Evolutionary conservation across 2,113 vertebrate species (phyloP).

Genomic region (Chamaetylas fuelleborni): DNA sequence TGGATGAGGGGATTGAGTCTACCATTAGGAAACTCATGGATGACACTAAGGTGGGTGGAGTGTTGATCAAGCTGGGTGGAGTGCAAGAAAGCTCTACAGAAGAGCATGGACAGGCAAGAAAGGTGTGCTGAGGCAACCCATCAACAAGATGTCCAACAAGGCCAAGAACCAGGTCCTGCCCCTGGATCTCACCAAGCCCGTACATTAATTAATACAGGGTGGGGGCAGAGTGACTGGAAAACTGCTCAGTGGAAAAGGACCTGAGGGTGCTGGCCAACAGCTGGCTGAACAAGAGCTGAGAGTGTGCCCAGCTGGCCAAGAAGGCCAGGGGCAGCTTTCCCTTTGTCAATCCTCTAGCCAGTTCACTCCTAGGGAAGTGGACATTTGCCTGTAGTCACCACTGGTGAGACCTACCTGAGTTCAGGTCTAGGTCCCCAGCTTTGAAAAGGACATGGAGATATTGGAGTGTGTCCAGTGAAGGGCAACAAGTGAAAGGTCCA

Average conservation of each 20-base stretch:
- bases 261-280: fast-evolving
- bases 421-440: neutral
- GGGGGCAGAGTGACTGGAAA: neutral
- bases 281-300: neutral
- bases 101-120: neutral
- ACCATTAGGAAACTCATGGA: neutral
- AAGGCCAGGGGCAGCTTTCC: neutral
- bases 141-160: neutral
- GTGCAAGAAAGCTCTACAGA: neutral
- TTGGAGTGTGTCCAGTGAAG: neutral
- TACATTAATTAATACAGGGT: neutral
- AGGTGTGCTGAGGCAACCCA: too few species aligned
- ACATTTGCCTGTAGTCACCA: fast-evolving
- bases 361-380: too few species aligned
- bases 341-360: too few species aligned
- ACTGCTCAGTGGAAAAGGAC: neutral
- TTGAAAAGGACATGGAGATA: neutral
- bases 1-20: neutral
- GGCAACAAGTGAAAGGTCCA: neutral
- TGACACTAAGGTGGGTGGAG: neutral
- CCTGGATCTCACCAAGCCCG: neutral
- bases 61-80: neutral
- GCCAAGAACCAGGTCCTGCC: too few species aligned
- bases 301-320: neutral
- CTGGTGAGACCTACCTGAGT: neutral